A percentile compares a stretch with the other conserved stretches of the same genome.
phyloP scores from a whole-genome alignment of 2,888 invertebrate species.

The Cyaniris semiargus region DNA sequence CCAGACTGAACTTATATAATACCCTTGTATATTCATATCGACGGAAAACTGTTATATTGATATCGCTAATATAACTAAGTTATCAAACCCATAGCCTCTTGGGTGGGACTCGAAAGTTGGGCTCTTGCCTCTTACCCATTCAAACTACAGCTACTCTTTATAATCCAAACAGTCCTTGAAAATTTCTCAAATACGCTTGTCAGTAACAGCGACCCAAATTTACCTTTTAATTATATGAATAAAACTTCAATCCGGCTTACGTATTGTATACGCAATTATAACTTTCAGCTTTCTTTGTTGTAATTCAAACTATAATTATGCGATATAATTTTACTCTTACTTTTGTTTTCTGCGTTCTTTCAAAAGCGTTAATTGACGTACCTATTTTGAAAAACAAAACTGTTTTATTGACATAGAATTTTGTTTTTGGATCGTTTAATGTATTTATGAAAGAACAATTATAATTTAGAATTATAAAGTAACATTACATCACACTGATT shows the following conservation, averaged over 20 bases:
- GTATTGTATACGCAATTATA: slow-evolving; percentile 28
- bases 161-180: slow-evolving; percentile 24
- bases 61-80: slow-evolving; percentile 17
- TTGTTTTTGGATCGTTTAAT: not conserved
- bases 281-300: slow-evolving; percentile 7
- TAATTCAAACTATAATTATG: slow-evolving; percentile 20
- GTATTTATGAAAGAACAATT: no score
- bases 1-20: not conserved
- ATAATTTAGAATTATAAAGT: no score
- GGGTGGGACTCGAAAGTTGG: slow-evolving; percentile 21
- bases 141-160: slow-evolving; percentile 27
- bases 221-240: slow-evolving; percentile 29
- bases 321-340: not conserved
- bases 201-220: slow-evolving; percentile 28
- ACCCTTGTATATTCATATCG: not conserved
- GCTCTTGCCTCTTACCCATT: slow-evolving; percentile 20
- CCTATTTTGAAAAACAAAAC: not conserved
- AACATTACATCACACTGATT: no score
- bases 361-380: not conserved
- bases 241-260: slow-evolving; percentile 2
- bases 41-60: slow-evolving; percentile 1
- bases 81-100: slow-evolving; percentile 1
- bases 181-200: slow-evolving; percentile 29
- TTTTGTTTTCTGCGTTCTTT: not conserved
- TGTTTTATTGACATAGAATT: not conserved